Conservation (phyloP, 2,888 invertebrate species). For the Miltochrista miniata region DNA sequence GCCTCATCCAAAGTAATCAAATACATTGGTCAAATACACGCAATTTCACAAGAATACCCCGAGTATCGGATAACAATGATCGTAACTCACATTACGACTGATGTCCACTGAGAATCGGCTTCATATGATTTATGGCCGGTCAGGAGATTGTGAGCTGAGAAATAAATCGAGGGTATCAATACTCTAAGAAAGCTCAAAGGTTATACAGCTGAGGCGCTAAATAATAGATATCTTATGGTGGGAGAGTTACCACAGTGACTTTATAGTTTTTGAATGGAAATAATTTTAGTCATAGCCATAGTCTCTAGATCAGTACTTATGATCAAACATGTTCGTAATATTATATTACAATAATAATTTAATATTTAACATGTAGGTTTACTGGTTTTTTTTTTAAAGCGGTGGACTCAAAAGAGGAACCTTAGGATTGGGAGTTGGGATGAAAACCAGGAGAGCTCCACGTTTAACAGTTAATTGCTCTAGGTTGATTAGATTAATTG, state of each 20-base stretch:
- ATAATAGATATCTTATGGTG: conserved; percentile 17
- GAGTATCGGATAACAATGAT: conserved; percentile 62
- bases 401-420: no score
- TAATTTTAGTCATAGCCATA: no score
- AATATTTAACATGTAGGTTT: no score
- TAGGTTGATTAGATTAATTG: conserved; percentile 18
- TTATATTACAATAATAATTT: no score
- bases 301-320: no score
- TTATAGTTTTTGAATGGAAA: no score
- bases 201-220: conserved; percentile 33
- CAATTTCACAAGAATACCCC: conserved; percentile 26
- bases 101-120: conserved; percentile 46
- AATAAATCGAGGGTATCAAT: conserved; percentile 65
- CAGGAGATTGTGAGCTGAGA: conserved; percentile 59
- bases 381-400: no score
- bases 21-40: conserved; percentile 20
- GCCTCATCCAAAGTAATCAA: conserved; percentile 19
- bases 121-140: conserved; percentile 59
- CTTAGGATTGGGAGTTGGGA: no score
- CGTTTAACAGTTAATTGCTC: no score
- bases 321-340: no score
- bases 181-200: conserved; percentile 34
- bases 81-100: conserved; percentile 62
- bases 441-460: no score
- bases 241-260: no score